phyloP scores from a whole-genome alignment of 1,140 invertebrate species.

The Brachionus manjavacas region DNA sequence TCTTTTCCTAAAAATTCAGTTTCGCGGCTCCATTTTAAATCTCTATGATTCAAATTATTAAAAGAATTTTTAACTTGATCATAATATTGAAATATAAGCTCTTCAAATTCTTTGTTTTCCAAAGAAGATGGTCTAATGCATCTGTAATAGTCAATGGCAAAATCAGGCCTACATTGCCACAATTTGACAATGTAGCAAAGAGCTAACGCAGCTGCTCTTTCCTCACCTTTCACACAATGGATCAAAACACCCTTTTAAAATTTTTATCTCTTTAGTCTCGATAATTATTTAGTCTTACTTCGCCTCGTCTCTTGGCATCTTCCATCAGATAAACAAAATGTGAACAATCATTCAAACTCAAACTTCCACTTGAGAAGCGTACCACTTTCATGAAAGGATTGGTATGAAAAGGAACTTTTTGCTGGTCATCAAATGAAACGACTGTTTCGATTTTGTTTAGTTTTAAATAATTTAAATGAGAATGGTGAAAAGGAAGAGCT shows the following conservation, averaged over 20 bases:
- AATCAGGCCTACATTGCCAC: constrained; percentile 34
- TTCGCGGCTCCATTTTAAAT: constrained; percentile 7
- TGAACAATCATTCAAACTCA: background rate
- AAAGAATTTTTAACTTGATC: background rate
- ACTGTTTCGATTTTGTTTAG: constrained; percentile 31
- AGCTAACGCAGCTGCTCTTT: constrained; percentile 22
- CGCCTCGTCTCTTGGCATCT: background rate
- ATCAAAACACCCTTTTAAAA: constrained; percentile 25
- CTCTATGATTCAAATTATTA: background rate
- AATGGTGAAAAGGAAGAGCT: constrained; percentile 18
- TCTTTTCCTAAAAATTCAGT: constrained; percentile 37
- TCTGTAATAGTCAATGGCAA: constrained; percentile 9
- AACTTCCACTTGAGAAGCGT: background rate
- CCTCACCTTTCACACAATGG: constrained; percentile 1
- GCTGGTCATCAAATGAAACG: constrained; percentile 8
- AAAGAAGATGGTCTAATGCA: constrained; percentile 19
- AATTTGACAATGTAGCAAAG: constrained; percentile 9
- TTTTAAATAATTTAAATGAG: constrained; percentile 30
- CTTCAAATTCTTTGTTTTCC: constrained; percentile 15
- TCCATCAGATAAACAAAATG: constrained; percentile 24
- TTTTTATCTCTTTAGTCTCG: too few relatives aligned
- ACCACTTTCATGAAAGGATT: constrained; percentile 11
- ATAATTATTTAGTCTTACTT: background rate
- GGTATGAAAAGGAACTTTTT: constrained; percentile 3
- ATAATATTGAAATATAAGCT: background rate